Conservation (phyloP, 2,888 invertebrate genomes). For the Coenonympha arcania region DNA sequence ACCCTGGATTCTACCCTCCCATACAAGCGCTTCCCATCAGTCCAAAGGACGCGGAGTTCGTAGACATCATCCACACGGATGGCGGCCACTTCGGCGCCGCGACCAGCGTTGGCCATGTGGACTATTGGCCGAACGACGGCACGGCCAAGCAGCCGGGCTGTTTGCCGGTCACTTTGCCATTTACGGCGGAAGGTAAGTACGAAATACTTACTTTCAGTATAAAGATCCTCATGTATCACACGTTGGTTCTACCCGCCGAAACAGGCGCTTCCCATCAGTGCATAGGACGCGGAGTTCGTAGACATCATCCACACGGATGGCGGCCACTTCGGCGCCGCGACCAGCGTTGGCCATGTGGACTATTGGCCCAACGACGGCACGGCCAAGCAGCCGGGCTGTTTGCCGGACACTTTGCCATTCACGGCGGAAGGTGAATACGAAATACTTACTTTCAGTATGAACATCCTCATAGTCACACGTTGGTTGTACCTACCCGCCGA, state of each 20-base stretch:
- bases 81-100: conserved; percentile 53
- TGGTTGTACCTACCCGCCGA: conserved; percentile 18
- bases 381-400: conserved; percentile 66
- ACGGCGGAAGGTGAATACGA: conserved; percentile 44
- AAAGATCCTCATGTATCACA: no score
- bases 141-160: conserved; percentile 66
- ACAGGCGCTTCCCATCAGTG: conserved; percentile 26
- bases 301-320: conserved; percentile 68
- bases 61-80: conserved; percentile 69
- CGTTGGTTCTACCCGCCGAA: conserved; percentile 18
- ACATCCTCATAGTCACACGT: no score
- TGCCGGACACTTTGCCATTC: conserved; percentile 21
- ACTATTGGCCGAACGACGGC: conserved; percentile 70
- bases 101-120: conserved; percentile 43
- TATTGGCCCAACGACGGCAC: conserved; percentile 67
- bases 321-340: conserved; percentile 51
- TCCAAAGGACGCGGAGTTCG: conserved; percentile 53
- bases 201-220: no score
- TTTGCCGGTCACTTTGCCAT: conserved; percentile 22
- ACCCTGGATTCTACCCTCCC: conserved; percentile 17
- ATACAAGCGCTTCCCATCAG: conserved; percentile 27
- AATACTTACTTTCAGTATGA: no score
- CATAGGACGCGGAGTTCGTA: conserved; percentile 57
- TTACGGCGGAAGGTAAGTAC: conserved; percentile 38
- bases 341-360: conserved; percentile 49